Percentiles rank a stretch among this genome's conserved stretches.
These are phyloP conservation scores for Oncorhynchus kisutch DNA, from an alignment of 2,113 vertebrate genomes.

Conservation along the genomic window DNA sequence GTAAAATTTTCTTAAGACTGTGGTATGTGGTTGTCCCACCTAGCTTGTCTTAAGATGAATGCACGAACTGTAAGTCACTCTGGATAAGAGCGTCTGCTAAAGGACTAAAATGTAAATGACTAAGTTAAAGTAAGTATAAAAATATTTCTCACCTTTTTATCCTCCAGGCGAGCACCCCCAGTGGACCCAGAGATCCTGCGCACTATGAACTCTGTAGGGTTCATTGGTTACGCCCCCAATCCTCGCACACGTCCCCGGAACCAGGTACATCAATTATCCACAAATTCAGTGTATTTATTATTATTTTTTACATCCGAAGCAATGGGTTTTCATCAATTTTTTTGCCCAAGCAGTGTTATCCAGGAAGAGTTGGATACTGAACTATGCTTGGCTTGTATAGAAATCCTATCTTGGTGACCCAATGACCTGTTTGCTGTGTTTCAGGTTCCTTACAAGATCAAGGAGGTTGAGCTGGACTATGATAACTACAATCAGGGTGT, in stretches of 20 bases:
- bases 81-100: too few species aligned
- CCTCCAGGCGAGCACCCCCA: conserved; percentile 83
- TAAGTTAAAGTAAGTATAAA: not conserved
- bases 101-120: too few species aligned
- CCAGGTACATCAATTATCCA: conserved; percentile 73
- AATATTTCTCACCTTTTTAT: not conserved
- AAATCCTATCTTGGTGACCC: not conserved
- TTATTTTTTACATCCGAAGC: not conserved
- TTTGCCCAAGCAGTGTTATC: not conserved
- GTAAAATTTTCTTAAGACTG: too few species aligned
- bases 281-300: not conserved
- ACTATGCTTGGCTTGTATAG: too few species aligned
- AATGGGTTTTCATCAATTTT: not conserved
- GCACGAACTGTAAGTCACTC: too few species aligned
- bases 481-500: conserved; percentile 91
- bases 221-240: conserved; percentile 96
- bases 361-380: not conserved
- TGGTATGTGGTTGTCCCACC: too few species aligned
- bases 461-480: conserved; percentile 89
- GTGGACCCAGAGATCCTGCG: conserved; percentile 94
- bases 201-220: conserved; percentile 97
- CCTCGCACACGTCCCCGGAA: conserved; percentile 91
- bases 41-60: too few species aligned
- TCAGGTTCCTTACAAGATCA: conserved; percentile 94
- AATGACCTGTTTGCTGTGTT: not conserved